Conservation (phyloP, 2,888 invertebrate genomes). For the Petrophora chlorosata region DNA sequence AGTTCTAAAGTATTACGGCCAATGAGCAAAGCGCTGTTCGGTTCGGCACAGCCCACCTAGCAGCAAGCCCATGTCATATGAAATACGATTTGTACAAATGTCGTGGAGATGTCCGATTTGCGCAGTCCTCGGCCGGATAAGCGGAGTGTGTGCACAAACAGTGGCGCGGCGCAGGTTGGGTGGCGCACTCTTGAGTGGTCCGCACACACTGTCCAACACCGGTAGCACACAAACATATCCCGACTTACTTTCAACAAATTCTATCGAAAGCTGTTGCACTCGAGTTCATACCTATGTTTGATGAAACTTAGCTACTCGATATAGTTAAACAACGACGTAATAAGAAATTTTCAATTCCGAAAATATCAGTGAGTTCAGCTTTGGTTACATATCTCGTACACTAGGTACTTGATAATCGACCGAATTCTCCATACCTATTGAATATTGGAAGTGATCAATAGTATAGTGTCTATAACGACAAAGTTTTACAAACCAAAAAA, state of each 20-base stretch:
- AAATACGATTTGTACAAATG: conserved; percentile 6
- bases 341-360: too few relatives aligned
- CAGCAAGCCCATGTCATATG: not conserved
- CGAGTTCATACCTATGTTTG: conserved; percentile 38
- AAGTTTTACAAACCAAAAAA: too few relatives aligned
- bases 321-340: not conserved
- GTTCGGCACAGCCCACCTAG: conserved; percentile 1
- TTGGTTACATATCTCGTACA: too few relatives aligned
- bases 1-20: too few relatives aligned
- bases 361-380: too few relatives aligned
- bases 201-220: conserved; percentile 74
- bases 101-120: conserved; percentile 44
- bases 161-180: conserved; percentile 55
- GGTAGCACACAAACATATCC: conserved; percentile 76
- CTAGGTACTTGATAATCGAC: too few relatives aligned
- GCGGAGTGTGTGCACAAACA: conserved; percentile 49
- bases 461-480: too few relatives aligned
- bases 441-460: too few relatives aligned
- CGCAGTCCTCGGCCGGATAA: conserved; percentile 49
- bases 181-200: conserved; percentile 71
- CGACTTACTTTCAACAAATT: conserved; percentile 67
- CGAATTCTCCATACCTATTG: too few relatives aligned
- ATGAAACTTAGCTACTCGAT: conserved; percentile 26
- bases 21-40: conserved; percentile 1
- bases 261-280: conserved; percentile 52